These are phyloP conservation scores for Rhinophrynus dorsalis DNA, from an alignment of 2,797 vertebrate species.

Conservation along the genomic window DNA sequence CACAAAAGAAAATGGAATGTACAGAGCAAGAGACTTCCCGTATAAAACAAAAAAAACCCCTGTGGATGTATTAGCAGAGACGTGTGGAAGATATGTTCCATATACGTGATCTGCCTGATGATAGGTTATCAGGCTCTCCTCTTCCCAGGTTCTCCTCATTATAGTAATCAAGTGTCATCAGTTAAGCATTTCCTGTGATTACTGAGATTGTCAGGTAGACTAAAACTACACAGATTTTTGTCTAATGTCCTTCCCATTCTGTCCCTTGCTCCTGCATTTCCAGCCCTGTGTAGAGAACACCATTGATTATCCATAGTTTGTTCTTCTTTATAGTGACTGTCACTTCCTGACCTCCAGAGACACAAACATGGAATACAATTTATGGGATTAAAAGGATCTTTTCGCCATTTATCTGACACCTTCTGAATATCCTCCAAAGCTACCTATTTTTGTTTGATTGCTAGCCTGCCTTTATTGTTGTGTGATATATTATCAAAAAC, in stretches of 20 bases:
- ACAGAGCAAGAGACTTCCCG: too few species aligned
- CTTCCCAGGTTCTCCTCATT: constrained; percentile 77
- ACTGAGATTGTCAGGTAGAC: constrained; percentile 75
- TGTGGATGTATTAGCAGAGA: too few species aligned
- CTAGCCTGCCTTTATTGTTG: background rate
- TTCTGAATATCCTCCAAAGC: background rate
- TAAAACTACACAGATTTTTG: constrained; percentile 67
- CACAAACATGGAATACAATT: constrained; percentile 49
- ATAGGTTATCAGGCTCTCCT: constrained; percentile 75
- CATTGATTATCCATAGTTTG: constrained; percentile 61
- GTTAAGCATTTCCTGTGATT: constrained; percentile 79
- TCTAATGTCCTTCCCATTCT: constrained; percentile 57
- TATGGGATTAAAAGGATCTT: background rate
- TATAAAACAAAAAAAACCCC: too few species aligned
- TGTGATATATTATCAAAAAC: too few species aligned
- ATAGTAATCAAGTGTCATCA: constrained; percentile 83
- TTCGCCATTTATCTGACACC: background rate
- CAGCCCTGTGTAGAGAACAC: constrained; percentile 61
- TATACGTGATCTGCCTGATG: constrained; percentile 75
- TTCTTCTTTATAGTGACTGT: constrained; percentile 61
- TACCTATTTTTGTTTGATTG: background rate
- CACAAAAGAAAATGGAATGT: too few species aligned
- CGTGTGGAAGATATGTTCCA: constrained; percentile 69
- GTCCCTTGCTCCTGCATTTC: constrained; percentile 50
- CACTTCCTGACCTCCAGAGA: constrained; percentile 65